Evolutionary conservation across 2,113 vertebrate species (phyloP), one percentile per base, ranked within the genome.

Genomic region (Athene noctua): DNA sequence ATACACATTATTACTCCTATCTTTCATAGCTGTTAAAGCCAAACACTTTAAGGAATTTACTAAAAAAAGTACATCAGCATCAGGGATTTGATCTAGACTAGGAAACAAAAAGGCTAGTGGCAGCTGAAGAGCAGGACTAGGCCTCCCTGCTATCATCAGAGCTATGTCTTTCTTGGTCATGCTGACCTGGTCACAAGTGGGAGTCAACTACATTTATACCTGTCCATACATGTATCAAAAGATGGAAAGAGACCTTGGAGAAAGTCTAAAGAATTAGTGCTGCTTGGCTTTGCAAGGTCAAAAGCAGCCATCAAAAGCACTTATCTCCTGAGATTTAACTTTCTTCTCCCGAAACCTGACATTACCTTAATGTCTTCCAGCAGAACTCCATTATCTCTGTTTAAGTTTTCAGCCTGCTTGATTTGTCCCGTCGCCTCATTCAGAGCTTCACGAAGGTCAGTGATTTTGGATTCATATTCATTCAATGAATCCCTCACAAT

Each of bases 291-390:
- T 86, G 23, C 40, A 68, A 90, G 30, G 38, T 51, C 59, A 90
- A 88, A 94, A 88, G 47, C 44, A 81, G 30, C 30, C 79, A 71
- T 40, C 19, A 72, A 95, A 93, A 66, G 18, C 40, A 75, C 19
- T 72, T 30, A 34, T 32, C 42, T 63, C 46, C 59, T n/a, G 51
- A 68, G 40, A 46, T 55, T 52, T 82, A n/a, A 26, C n/a, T 75
- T 71, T 47, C 63, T 65, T 57, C 66, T 62, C 57, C 44, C 5
- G 0, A 82, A 44, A 19, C 11, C 52, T 1, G 1, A 7, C 34
- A 51, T 97, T 98, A 99, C 99, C 99, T 98, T 98, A 72, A 99
- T 80, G 34, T 98, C 97, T 88, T 79, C 96, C 67, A 99, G 46
- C 11, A 97, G 88, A 81, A 98, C 78, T 70, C 97, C 88, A 10